phyloP scores from a whole-genome alignment of 1,140 invertebrate species.

The Sminthurides bifidus region DNA sequence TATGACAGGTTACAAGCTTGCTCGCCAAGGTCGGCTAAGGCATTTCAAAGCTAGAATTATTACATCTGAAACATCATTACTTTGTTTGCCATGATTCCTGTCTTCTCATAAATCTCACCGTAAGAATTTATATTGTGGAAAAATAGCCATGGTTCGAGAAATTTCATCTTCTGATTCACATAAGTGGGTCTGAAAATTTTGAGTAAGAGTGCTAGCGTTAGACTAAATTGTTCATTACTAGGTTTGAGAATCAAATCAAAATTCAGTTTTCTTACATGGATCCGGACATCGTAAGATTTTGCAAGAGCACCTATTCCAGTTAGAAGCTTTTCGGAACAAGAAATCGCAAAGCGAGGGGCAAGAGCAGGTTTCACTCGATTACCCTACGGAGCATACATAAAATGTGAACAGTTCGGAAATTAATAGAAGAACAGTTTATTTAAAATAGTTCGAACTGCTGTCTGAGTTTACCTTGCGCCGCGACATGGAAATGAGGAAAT shows the following conservation, averaged over 20 bases:
- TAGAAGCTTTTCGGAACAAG: conserved; percentile 60
- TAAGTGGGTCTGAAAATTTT: conserved; percentile 61
- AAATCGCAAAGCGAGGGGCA: conserved; percentile 75
- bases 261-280: conserved; percentile 58
- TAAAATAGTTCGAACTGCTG: background rate
- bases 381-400: conserved; percentile 5
- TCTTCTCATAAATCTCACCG: conserved; percentile 59
- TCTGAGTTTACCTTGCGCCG: conserved; percentile 43
- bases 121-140: conserved; percentile 50
- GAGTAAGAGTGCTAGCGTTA: background rate
- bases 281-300: conserved; percentile 50
- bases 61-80: conserved; percentile 32
- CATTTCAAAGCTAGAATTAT: background rate
- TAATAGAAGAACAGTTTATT: background rate
- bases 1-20: conserved; percentile 4
- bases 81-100: conserved; percentile 53
- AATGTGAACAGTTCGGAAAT: background rate
- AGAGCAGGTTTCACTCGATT: conserved; percentile 56
- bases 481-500: conserved; percentile 50
- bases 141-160: conserved; percentile 47
- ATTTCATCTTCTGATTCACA: conserved; percentile 68
- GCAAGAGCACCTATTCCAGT: conserved; percentile 55
- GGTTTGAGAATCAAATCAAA: background rate
- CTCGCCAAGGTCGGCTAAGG: background rate
- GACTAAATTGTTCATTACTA: no score